phyloP scores from a whole-genome alignment of 2,113 vertebrate species.

The Mirza zaza region DNA sequence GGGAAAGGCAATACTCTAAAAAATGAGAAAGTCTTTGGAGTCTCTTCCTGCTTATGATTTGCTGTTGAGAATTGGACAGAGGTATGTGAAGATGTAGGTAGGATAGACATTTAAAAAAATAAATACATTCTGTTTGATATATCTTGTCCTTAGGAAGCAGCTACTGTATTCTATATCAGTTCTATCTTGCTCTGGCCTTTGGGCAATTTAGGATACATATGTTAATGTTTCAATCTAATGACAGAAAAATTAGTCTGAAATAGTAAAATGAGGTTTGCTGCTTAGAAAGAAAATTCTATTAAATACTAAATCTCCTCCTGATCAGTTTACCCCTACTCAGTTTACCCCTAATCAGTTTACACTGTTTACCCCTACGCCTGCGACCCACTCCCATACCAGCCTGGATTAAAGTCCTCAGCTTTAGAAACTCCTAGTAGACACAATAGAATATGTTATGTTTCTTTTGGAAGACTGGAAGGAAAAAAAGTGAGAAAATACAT shows the following conservation, averaged over 20 bases:
- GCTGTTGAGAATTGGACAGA: neutral
- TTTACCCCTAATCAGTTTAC: neutral
- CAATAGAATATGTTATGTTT: neutral
- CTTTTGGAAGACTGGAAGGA: neutral
- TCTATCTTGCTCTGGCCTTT: neutral
- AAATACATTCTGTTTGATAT: neutral
- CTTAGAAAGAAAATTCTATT: neutral
- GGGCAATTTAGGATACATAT: conserved; percentile 25
- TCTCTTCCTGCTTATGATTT: neutral
- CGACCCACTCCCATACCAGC: neutral
- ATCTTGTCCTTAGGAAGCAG: conserved; percentile 14
- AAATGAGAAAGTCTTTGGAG: neutral
- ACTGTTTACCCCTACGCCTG: neutral
- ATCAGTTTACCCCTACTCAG: neutral
- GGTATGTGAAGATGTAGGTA: neutral
- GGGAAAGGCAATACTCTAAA: conserved; percentile 30
- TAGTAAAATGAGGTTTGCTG: neutral
- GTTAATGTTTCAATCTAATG: neutral
- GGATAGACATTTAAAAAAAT: neutral
- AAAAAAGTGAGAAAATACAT: conserved; percentile 81
- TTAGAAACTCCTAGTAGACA: neutral
- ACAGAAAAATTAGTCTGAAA: conserved; percentile 46
- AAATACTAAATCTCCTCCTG: neutral
- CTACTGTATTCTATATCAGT: neutral
- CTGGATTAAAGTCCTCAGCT: neutral